These are phyloP conservation scores for Hippolais icterina DNA, from an alignment of 2,113 vertebrate genomes.

Conservation along the genomic window DNA sequence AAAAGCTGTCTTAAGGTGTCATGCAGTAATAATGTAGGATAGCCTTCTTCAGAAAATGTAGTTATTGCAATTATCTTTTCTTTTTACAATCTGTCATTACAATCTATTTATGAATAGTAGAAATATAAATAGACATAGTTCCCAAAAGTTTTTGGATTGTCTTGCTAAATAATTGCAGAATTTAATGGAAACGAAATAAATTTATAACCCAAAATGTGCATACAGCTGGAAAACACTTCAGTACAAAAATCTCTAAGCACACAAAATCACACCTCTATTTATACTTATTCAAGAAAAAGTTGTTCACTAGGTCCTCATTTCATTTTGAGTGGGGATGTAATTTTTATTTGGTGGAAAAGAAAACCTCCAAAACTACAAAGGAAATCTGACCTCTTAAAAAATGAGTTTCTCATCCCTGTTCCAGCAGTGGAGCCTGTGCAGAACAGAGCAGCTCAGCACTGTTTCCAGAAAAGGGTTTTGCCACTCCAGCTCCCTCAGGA, in stretches of 20 bases:
- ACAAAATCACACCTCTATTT: neutral
- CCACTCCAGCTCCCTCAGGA: neutral
- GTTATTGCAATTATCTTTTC: neutral
- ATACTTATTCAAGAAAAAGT: neutral
- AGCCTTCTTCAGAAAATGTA: neutral
- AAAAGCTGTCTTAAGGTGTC: neutral
- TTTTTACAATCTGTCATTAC: neutral
- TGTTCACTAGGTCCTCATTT: neutral
- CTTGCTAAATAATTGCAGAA: neutral
- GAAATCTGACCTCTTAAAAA: neutral
- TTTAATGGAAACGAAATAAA: neutral
- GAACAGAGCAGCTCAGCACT: rapidly evolving
- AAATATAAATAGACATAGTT: neutral
- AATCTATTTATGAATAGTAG: neutral
- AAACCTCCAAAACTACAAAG: neutral
- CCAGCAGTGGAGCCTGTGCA: too few relatives aligned
- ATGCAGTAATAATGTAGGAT: neutral
- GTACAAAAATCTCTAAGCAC: neutral
- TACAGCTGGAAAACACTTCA: neutral
- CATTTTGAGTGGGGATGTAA: neutral
- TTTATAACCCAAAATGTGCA: neutral
- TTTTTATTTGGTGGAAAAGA: neutral
- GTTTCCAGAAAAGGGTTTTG: neutral
- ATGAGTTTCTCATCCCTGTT: neutral
- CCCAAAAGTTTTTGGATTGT: neutral